Evolutionary conservation across 2,888 invertebrate species (phyloP), one percentile per base, ranked within the genome.

Genomic region (Torymus aiolomorphi): DNA sequence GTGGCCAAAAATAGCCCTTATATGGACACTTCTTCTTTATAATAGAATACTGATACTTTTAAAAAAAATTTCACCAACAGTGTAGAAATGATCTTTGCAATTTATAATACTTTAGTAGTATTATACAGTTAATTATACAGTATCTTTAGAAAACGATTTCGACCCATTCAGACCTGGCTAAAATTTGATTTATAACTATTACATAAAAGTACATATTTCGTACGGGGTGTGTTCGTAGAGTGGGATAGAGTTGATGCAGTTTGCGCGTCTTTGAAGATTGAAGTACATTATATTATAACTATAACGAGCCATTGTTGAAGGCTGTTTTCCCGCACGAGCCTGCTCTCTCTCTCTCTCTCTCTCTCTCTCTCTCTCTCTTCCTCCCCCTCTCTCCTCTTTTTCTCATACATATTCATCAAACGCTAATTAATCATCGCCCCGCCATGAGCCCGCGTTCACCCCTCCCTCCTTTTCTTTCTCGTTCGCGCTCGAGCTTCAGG

Each of bases 381-480:
- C 59, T 70, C 57, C 54, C 61, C 16, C 63, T 31, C 49, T 57
- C 67, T 62, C 71, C 63, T 74, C 69, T 70, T 82, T 83, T 83
- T 84, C 88, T 89, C 89, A 90, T 90, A 88, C 89, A 90, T 90
- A 90, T 90, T 89, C 89, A 90, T 90, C 90, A 89, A 89, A 89
- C 88, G 88, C 89, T 90, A 90, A 90, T 90, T 90, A 90, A 90
- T 90, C 90, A 90, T 89, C 89, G 86, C 86, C 85, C 84, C 84
- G 67, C 66, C n/a, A 54, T 24, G 67, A 13, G 20, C 67, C 59
- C 14, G 18, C 56, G 65, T 54, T 51, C 57, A 63, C 74, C 31
- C 63, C 74, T 72, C 80, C 77, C 75, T 66, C 71, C 42, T 18
- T 72, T 52, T 62, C 74, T 66, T n/a, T 74, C 69, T 77, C 69